phyloP scores from a whole-genome alignment of 2,888 invertebrate genomes.

The Psococerastis gibbosa region DNA sequence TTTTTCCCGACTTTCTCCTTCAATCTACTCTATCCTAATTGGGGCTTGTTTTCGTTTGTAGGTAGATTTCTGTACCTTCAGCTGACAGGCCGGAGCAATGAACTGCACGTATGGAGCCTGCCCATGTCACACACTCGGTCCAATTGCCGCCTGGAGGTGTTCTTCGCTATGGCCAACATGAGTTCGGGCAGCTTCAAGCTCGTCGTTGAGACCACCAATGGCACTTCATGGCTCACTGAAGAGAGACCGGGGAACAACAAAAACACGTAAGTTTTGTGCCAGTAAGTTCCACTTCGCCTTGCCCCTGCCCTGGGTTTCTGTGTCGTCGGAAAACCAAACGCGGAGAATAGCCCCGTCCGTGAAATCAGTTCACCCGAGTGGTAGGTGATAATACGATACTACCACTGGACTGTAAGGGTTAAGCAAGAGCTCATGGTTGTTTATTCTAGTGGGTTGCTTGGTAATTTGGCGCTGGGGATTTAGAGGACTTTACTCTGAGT shows the following conservation, averaged over 20 bases:
- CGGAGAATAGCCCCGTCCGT: no score
- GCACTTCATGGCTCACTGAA: constrained; percentile 25
- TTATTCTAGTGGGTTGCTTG: no score
- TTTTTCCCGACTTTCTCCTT: no score
- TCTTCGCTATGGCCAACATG: constrained; percentile 29
- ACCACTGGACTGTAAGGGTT: no score
- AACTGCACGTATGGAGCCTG: constrained; percentile 25
- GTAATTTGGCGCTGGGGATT: no score
- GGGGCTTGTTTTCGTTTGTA: constrained; percentile 22
- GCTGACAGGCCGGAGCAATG: constrained; percentile 18
- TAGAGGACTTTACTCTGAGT: no score
- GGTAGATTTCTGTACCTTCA: constrained; percentile 58
- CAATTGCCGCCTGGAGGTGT: constrained; percentile 26
- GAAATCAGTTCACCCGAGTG: no score
- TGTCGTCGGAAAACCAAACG: no score
- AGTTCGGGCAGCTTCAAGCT: constrained; percentile 26
- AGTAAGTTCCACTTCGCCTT: no score
- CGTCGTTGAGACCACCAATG: constrained; percentile 26
- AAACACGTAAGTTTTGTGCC: constrained; percentile 23
- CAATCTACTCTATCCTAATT: constrained; percentile 1
- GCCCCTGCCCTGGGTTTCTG: no score
- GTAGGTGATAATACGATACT: no score
- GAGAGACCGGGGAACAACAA: constrained; percentile 26
- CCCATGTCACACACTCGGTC: constrained; percentile 25
- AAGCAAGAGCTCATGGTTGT: no score